Percentiles rank a stretch among this genome's conserved stretches.
phyloP scores from a whole-genome alignment of 2,113 vertebrate genomes.

The Platysteira castanea region DNA sequence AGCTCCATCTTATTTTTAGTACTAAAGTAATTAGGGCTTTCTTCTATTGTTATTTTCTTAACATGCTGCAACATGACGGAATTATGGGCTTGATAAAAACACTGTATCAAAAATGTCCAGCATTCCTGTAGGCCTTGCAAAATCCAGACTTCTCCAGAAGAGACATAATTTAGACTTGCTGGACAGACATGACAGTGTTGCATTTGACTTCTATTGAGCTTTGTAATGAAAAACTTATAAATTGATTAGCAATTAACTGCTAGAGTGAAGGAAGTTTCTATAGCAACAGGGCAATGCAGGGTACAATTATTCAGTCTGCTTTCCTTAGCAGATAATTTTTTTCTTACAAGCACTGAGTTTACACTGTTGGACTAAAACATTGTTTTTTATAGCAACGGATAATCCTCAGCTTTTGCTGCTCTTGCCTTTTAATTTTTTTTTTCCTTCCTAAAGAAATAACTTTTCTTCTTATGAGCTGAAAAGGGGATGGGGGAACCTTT shows the following conservation, averaged over 20 bases:
- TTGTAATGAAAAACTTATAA: not conserved
- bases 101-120: not conserved
- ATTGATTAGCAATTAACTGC: constrained; percentile 40
- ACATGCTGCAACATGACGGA: not conserved
- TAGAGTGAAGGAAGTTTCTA: constrained; percentile 25
- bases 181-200: not conserved
- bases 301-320: constrained; percentile 21
- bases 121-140: not conserved
- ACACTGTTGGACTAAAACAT: not conserved
- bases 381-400: constrained; percentile 5
- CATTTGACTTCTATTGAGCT: not conserved
- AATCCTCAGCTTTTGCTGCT: not conserved
- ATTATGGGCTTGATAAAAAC: not conserved
- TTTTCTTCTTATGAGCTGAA: not conserved
- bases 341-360: not conserved
- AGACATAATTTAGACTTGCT: not conserved
- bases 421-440: not conserved
- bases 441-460: not conserved
- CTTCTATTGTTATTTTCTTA: constrained; percentile 9
- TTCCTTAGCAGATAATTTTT: constrained; percentile 8
- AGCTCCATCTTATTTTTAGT: constrained; percentile 14
- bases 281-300: constrained; percentile 12
- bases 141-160: not conserved
- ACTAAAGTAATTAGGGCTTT: not conserved
- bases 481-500: not conserved